Conservation (phyloP, 2,797 vertebrate genomes). For the Muscicapa striata region DNA sequence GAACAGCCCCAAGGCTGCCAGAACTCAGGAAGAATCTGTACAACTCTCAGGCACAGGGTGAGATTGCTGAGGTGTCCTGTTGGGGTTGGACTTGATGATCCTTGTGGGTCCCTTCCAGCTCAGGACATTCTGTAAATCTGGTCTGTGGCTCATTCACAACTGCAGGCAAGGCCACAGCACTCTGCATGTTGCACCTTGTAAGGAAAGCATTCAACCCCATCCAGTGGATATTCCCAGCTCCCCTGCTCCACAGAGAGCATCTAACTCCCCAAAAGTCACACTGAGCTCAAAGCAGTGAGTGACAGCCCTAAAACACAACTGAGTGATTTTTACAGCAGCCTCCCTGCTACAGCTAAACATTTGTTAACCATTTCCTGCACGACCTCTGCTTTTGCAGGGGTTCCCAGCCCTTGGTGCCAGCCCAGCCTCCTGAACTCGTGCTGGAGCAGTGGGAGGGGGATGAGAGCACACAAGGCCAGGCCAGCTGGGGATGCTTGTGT, state of each 20-base stretch:
- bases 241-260: not conserved
- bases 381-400: not conserved
- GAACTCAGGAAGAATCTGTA: not conserved
- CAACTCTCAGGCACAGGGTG: not conserved
- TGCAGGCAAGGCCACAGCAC: not conserved
- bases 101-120: not conserved
- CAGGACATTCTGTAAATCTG: no score
- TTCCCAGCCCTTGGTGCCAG: not conserved
- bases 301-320: rapidly evolving
- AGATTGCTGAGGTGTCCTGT: not conserved
- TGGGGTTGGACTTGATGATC: not conserved
- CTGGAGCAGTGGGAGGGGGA: not conserved
- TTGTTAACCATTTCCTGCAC: not conserved
- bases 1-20: not conserved
- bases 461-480: not conserved
- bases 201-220: not conserved
- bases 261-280: rapidly evolving
- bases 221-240: not conserved
- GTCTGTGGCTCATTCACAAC: rapidly evolving
- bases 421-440: rapidly evolving
- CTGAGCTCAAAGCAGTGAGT: rapidly evolving
- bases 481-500: not conserved
- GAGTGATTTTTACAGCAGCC: not conserved
- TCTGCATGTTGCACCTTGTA: no score
- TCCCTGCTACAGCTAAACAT: not conserved